Percentiles rank a stretch among this genome's conserved stretches.
phyloP scores from a whole-genome alignment of 53 echinoderm and acorn worm species.

The Mesocentrotus franciscanus region DNA sequence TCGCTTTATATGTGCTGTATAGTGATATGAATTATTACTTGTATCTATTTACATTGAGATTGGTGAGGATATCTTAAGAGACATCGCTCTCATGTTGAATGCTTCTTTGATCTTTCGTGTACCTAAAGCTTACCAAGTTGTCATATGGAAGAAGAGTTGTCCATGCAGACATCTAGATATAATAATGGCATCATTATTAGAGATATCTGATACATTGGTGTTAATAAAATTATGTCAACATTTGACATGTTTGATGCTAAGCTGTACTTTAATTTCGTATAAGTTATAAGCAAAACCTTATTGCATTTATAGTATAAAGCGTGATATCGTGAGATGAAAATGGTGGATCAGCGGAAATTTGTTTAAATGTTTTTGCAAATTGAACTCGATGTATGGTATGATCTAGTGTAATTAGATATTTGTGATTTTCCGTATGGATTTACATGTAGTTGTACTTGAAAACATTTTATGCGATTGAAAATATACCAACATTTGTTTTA shows the following conservation, averaged over 20 bases:
- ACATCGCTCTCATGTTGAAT: neutral
- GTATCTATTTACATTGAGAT: no score
- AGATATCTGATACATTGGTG: no score
- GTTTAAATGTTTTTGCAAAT: no score
- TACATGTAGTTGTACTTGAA: neutral
- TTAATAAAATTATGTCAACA: neutral
- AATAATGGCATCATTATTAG: neutral
- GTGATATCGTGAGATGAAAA: neutral
- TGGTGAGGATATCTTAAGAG: no score
- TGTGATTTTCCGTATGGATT: neutral
- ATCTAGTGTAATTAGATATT: neutral
- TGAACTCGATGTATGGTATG: no score
- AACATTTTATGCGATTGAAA: neutral
- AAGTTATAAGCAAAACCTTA: neutral
- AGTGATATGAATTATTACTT: no score
- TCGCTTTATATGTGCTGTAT: no score
- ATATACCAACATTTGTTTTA: neutral
- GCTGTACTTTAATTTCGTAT: neutral
- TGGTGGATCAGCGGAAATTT: neutral
- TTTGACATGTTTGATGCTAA: neutral
- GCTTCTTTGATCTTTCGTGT: neutral
- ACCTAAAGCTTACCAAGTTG: neutral
- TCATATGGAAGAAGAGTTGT: neutral
- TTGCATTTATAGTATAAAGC: neutral
- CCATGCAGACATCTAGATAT: neutral